Evolutionary conservation across 2,888 invertebrate genomes (phyloP).

Genomic region (Agrotis puta): DNA sequence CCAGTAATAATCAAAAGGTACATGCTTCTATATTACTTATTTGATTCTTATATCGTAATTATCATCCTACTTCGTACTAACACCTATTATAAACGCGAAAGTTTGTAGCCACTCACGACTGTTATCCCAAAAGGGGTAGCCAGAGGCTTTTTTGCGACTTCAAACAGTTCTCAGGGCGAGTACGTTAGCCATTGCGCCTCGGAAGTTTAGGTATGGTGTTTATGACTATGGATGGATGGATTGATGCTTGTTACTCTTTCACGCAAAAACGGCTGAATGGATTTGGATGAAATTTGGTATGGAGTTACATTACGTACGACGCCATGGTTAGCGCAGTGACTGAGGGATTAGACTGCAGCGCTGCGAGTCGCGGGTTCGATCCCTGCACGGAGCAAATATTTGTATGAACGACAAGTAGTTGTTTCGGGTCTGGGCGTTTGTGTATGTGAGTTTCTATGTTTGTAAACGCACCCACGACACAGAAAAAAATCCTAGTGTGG

Average conservation of each 20-base stretch:
- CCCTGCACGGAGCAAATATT: no score
- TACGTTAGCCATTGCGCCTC: conserved; percentile 44
- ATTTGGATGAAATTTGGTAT: conserved; percentile 22
- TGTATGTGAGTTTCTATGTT: no score
- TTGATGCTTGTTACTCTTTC: conserved; percentile 1
- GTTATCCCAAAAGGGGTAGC: conserved; percentile 45
- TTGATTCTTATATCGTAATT: conserved; percentile 29
- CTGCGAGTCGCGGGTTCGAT: no score
- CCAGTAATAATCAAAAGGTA: conserved; percentile 38
- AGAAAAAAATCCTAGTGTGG: no score
- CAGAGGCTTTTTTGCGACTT: conserved; percentile 37
- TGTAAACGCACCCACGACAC: no score
- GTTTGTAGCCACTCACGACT: conserved; percentile 44
- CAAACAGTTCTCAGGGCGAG: conserved; percentile 36
- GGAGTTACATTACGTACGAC: conserved; percentile 11
- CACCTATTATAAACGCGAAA: conserved; percentile 22
- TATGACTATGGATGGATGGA: conserved; percentile 15
- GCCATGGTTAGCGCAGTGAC: no score
- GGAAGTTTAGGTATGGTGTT: conserved; percentile 38
- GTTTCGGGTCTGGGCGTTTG: no score
- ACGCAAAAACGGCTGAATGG: background rate
- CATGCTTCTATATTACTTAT: conserved; percentile 41
- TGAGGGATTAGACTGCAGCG: no score
- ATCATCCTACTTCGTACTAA: conserved; percentile 36
- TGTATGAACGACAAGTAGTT: no score